These are phyloP conservation scores for Aricia agestis DNA, from an alignment of 1,140 invertebrate genomes.

Conservation along the genomic window DNA sequence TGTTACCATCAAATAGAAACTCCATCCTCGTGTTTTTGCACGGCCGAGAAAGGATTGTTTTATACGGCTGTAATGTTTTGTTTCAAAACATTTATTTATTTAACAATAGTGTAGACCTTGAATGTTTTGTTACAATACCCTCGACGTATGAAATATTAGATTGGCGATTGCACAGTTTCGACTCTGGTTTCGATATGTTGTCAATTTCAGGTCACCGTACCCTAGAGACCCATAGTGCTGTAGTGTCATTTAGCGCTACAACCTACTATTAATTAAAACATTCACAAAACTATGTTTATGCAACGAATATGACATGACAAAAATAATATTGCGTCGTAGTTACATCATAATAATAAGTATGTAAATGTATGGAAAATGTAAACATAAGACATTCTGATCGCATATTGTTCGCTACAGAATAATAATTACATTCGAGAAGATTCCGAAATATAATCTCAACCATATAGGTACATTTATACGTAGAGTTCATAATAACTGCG, in stretches of 20 bases:
- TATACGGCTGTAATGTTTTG: neutral
- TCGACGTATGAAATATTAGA: neutral
- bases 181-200: neutral
- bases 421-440: neutral
- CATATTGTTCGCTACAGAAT: neutral
- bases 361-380: neutral
- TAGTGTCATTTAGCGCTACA: neutral
- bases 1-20: slow-evolving; percentile 39
- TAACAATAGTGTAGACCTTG: neutral
- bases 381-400: neutral
- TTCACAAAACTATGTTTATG: neutral
- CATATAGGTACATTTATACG: neutral
- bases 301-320: neutral
- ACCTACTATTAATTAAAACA: slow-evolving; percentile 7
- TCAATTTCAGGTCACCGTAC: neutral
- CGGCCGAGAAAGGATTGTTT: neutral
- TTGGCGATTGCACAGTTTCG: neutral
- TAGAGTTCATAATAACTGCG: too few species aligned
- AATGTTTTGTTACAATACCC: neutral
- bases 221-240: neutral
- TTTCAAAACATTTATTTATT: neutral
- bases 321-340: neutral
- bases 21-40: slow-evolving; percentile 25
- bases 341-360: neutral
- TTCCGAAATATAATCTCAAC: neutral